Evolutionary conservation across 2,888 invertebrate species (phyloP).

Genomic region (Leptopilina syphax): DNA sequence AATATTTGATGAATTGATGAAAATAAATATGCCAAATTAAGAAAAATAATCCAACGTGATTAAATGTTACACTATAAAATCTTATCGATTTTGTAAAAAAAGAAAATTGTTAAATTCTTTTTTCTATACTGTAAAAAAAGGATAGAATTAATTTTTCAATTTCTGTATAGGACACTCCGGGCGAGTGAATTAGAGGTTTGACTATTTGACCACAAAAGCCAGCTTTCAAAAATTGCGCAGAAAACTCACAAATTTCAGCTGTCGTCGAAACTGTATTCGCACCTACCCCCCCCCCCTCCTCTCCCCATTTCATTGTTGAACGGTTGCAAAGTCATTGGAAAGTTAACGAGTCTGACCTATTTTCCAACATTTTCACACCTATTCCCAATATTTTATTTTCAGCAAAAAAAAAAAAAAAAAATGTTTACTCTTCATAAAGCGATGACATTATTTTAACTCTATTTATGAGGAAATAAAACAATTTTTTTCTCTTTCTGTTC

Average conservation of each 20-base stretch:
- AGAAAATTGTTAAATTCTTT: no score
- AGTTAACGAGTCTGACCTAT: constrained; percentile 70
- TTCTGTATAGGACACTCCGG: constrained; percentile 43
- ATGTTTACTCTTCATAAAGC: no score
- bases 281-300: neutral
- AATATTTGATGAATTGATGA: no score
- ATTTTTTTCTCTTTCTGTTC: no score
- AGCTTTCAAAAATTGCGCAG: constrained; percentile 44
- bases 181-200: constrained; percentile 58
- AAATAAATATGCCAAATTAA: no score
- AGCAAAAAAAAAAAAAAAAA: no score
- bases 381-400: no score
- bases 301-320: constrained; percentile 23
- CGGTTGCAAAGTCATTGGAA: constrained; percentile 57
- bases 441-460: no score
- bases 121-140: neutral
- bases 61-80: no score
- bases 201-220: constrained; percentile 51
- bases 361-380: constrained; percentile 56
- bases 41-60: no score
- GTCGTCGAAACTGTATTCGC: constrained; percentile 4
- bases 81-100: no score
- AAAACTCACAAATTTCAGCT: constrained; percentile 49
- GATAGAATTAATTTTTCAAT: constrained; percentile 50
- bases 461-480: no score